Conservation (phyloP, 2,888 invertebrate genomes). For the Anthrax anthrax region DNA sequence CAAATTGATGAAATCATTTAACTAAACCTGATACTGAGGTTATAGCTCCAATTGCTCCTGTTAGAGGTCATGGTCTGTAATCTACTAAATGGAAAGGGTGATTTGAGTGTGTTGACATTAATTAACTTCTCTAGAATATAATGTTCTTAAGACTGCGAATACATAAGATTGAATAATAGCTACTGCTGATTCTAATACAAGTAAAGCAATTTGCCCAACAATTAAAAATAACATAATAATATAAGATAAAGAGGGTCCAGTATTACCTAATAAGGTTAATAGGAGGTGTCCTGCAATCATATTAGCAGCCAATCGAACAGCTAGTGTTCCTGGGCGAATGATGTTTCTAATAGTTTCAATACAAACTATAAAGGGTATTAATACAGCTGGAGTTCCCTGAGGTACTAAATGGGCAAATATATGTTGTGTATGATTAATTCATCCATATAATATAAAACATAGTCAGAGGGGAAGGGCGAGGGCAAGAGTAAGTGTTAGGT, state of each 20-base stretch:
- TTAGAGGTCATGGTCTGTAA: conserved; percentile 48
- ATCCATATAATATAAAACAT: conserved; percentile 49
- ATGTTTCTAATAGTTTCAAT: conserved; percentile 62
- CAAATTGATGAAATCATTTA: conserved; percentile 47
- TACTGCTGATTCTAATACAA: conserved; percentile 40
- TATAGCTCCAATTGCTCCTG: conserved; percentile 44
- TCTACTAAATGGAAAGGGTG: conserved; percentile 52
- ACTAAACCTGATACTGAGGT: conserved; percentile 41
- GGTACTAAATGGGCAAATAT: conserved; percentile 57
- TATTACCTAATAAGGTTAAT: conserved; percentile 44
- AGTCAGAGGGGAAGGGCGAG: conserved; percentile 49
- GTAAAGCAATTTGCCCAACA: conserved; percentile 32
- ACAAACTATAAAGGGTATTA: conserved; percentile 59
- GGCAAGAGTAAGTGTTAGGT: conserved; percentile 43
- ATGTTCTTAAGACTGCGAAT: conserved; percentile 42
- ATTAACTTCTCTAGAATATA: conserved; percentile 53
- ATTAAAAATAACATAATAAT: conserved; percentile 22
- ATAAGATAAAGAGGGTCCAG: conserved; percentile 21
- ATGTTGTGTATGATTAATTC: conserved; percentile 45
- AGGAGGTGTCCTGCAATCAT: conserved; percentile 61
- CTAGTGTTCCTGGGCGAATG: conserved; percentile 54
- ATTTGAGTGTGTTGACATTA: conserved; percentile 40
- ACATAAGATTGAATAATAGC: conserved; percentile 46
- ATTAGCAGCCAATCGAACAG: conserved; percentile 58
- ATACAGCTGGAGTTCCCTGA: conserved; percentile 44